A percentile compares a stretch with the other conserved stretches of the same genome.
Conservation (phyloP, 2,888 invertebrate species). For the Troides oblongomaculatus region DNA sequence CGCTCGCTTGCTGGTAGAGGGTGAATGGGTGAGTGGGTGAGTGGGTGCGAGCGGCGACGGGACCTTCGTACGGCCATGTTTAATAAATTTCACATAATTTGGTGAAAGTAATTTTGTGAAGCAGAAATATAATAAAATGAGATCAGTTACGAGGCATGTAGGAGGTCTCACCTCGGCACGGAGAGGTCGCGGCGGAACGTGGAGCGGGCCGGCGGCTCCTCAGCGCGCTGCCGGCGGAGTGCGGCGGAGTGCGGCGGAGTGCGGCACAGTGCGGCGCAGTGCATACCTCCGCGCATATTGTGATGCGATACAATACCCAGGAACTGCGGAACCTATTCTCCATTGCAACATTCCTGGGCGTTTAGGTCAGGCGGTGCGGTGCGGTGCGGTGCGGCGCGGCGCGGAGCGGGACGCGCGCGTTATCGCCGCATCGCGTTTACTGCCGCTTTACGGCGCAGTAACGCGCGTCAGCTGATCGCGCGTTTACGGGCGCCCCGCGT, state of each 20-base stretch:
- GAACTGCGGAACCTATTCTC: neutral
- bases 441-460: constrained; percentile 13
- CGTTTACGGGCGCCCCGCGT: constrained; percentile 2
- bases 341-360: neutral
- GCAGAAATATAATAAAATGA: too few species aligned
- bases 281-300: too few species aligned
- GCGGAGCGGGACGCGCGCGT: neutral
- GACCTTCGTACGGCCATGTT: too few species aligned
- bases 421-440: constrained; percentile 10
- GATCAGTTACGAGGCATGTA: too few species aligned
- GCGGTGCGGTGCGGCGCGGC: neutral
- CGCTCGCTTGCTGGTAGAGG: too few species aligned
- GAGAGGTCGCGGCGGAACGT: neutral
- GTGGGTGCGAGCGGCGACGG: too few species aligned
- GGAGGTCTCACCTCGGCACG: neutral
- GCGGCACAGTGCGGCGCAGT: too few species aligned
- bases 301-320: neutral
- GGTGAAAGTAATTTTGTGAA: too few species aligned
- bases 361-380: neutral
- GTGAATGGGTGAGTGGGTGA: too few species aligned
- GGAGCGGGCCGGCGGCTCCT: neutral
- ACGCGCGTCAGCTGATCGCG: constrained; percentile 12
- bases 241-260: neutral
- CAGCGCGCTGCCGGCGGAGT: neutral
- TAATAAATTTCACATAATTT: too few species aligned